Percentiles rank a stretch among this genome's conserved stretches.
Evolutionary conservation across 2,797 vertebrate species (phyloP).

Genomic region (Columba guinea): DNA sequence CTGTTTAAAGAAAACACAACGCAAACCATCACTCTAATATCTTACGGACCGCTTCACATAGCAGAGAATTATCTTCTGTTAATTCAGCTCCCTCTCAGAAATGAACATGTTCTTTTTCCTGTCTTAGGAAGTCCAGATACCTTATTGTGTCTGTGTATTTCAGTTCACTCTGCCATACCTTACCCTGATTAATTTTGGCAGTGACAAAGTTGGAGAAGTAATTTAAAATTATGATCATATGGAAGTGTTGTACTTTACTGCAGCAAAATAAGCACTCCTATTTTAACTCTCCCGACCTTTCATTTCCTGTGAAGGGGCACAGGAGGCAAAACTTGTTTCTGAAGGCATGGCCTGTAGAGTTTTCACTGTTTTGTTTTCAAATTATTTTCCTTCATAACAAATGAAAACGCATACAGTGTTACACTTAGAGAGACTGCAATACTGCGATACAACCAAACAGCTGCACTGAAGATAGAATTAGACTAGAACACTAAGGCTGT

Average conservation of each 20-base stretch:
- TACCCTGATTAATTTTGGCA: constrained; percentile 10
- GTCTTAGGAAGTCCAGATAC: not conserved
- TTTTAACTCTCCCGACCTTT: not conserved
- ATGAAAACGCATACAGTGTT: not conserved
- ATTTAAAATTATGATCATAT: not conserved
- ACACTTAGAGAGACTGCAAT: not conserved
- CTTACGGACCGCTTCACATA: not conserved
- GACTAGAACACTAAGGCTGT: not conserved
- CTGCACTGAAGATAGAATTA: not conserved
- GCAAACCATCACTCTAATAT: not conserved
- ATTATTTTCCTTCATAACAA: not conserved
- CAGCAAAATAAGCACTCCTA: not conserved
- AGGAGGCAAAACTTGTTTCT: not conserved
- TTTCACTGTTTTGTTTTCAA: not conserved
- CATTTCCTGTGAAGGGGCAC: not conserved
- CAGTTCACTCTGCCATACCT: not conserved
- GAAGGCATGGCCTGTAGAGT: not conserved
- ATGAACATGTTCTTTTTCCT: not conserved
- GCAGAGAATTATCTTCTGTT: not conserved
- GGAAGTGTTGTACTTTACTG: not conserved
- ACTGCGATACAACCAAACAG: not conserved
- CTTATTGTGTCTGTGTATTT: not conserved
- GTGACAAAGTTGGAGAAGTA: constrained; percentile 8
- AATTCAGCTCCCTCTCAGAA: not conserved
- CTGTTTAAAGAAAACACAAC: not conserved